Base-by-base conservation (phyloP, 2,113 vertebrate species). In the Sceloporus tristichus region DNA sequence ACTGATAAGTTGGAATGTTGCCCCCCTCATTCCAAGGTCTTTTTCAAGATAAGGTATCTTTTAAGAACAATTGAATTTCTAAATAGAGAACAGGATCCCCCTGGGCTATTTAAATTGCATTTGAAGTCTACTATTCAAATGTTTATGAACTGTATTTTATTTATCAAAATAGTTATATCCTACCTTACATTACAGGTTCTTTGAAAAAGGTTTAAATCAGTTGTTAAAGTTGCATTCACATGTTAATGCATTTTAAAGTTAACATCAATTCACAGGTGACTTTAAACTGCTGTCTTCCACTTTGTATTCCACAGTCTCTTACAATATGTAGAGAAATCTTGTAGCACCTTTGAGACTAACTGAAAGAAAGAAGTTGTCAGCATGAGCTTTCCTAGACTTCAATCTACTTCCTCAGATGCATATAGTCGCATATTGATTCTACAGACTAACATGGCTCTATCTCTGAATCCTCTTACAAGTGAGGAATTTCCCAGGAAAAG, bases 31-130 rank as follows among this genome's bases (percentile, higher is more conserved):
- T 34, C n/a, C 71, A 82, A 76, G 29, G 56, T 5, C 56, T 34
- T 53, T 48, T 65, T 13, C 56, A 82, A 82, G 59, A 88, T 66
- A 87, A 83, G 40, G 5, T 10, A 29, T 73, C 18, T 48, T 87
- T 29, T 74, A 87, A 74, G 25, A 53, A 62, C 54, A 76, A 27
- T 48, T 48, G 14, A 4, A 68, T 83, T 76, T 82, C 79, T 34
- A 48, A 16, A 53, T 62, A 27, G 0, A 9, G 5, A 65, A 27
- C 53, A 27, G 56, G 23, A 56, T 65, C 10, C 5, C 65, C 79
- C 25, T 68, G 40, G 62, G 56, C 1, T 10, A 25, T 7, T 16
- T 54, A 68, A 53, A 68, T 34, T 68, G 19, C 25, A 42, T 29
- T 56, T 77, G 23, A 38, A 79, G 40, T 53, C 14, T 42, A 42